Conservation (phyloP, 2,888 invertebrate genomes). For the Apodemia mormo region DNA sequence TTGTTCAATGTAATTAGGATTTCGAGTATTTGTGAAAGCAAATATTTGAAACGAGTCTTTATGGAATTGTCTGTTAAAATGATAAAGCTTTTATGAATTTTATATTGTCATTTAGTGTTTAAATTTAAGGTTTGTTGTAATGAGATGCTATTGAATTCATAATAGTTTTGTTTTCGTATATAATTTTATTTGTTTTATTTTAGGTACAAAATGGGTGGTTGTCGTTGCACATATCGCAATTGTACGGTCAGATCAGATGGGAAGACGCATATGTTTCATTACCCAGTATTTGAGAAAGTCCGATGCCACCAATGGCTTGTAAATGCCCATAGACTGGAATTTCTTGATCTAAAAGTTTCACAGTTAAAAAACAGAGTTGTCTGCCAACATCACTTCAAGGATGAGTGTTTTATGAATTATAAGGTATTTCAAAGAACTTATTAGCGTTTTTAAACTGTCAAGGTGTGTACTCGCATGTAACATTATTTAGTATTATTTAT, state of each 20-base stretch:
- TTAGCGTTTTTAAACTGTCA: not conserved
- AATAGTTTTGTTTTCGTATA: not conserved
- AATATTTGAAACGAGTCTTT: not conserved
- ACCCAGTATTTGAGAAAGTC: slow-evolving; percentile 81
- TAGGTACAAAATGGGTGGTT: slow-evolving; percentile 77
- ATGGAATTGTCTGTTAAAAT: not conserved
- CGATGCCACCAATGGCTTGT: slow-evolving; percentile 82
- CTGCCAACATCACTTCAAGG: slow-evolving; percentile 82
- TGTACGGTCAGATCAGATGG: slow-evolving; percentile 76
- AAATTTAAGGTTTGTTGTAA: not conserved
- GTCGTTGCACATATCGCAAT: slow-evolving; percentile 80
- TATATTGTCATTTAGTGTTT: not conserved
- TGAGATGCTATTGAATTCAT: not conserved
- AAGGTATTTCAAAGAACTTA: slow-evolving; percentile 51
- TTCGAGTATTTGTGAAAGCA: too few relatives aligned
- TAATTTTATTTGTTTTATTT: not conserved
- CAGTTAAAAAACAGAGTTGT: slow-evolving; percentile 83
- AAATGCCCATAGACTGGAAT: slow-evolving; percentile 77
- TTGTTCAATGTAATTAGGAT: too few relatives aligned
- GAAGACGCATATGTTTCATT: slow-evolving; percentile 83
- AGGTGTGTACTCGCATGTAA: not conserved
- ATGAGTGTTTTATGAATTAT: slow-evolving; percentile 78
- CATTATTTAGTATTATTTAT: too few relatives aligned
- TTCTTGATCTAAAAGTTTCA: slow-evolving; percentile 77
- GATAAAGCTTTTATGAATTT: not conserved